Evolutionary conservation across 2,797 vertebrate species (phyloP).

Genomic region (Erithacus rubecula): DNA sequence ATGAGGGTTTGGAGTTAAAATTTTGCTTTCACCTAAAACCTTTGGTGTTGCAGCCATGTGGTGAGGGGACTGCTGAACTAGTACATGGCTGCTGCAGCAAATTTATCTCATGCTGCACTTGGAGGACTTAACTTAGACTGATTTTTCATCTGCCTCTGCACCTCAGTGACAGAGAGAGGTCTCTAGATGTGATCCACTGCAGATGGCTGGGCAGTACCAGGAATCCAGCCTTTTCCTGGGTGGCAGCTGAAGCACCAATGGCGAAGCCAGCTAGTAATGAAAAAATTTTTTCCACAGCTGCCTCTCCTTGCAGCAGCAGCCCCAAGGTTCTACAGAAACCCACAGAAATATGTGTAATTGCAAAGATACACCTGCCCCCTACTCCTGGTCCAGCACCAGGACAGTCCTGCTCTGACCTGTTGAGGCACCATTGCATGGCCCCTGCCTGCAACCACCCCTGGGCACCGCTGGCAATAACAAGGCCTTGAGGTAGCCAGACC

Average conservation of each 20-base stretch:
- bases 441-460: not conserved
- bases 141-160: not conserved
- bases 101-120: not conserved
- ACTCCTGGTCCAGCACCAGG: not conserved
- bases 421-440: not conserved
- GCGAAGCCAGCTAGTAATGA: not conserved
- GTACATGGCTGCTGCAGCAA: not conserved
- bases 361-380: not conserved
- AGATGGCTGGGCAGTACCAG: not conserved
- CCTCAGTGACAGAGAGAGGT: not conserved
- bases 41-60: not conserved
- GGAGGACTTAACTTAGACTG: not conserved
- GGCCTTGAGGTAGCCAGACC: fast-evolving
- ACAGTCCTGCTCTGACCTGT: not conserved
- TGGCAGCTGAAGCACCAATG: not conserved
- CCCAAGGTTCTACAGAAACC: not conserved
- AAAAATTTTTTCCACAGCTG: not conserved
- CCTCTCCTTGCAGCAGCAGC: not conserved
- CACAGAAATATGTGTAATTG: not conserved
- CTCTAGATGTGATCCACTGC: not conserved
- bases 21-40: not conserved
- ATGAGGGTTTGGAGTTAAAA: not conserved
- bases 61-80: not conserved
- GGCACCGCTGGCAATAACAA: not conserved
- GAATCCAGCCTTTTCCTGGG: not conserved